phyloP scores from a whole-genome alignment of 2,797 vertebrate species.

The Acridotheres tristis region DNA sequence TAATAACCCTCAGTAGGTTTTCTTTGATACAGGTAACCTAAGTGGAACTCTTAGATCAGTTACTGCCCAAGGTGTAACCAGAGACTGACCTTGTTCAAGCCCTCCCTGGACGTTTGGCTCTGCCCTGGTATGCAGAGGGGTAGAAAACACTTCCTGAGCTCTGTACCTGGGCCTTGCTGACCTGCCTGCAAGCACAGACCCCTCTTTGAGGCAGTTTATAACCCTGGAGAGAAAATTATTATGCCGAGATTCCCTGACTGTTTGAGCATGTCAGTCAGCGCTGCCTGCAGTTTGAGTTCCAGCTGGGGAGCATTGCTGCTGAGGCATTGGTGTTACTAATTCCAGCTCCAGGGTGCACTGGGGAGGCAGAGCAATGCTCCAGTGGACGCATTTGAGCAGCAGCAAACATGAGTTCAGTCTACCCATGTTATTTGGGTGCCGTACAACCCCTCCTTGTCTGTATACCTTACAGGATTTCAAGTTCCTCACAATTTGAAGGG shows the following conservation, averaged over 20 bases:
- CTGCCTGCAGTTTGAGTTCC: not conserved
- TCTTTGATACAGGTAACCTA: not conserved
- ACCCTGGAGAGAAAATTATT: not conserved
- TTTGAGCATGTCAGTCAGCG: accelerated
- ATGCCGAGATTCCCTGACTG: not conserved
- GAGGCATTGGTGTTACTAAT: accelerated
- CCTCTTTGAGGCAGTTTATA: not conserved
- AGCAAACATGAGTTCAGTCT: not conserved
- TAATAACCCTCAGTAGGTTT: not conserved
- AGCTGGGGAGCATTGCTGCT: accelerated
- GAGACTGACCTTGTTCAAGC: not conserved
- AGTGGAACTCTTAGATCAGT: not conserved
- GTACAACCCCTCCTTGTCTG: accelerated
- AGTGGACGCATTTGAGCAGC: not conserved
- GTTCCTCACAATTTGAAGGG: not conserved
- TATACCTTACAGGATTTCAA: not conserved
- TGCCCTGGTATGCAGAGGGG: not conserved
- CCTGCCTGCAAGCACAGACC: not conserved
- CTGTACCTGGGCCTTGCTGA: not conserved
- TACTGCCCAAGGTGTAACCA: not conserved
- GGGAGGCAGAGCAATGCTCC: not conserved
- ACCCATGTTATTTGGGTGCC: not conserved
- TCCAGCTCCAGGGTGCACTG: not conserved
- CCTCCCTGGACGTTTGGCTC: not conserved
- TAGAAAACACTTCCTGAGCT: not conserved